Base-by-base conservation (phyloP, 2,113 vertebrate species). In the Hoplias malabaricus region DNA sequence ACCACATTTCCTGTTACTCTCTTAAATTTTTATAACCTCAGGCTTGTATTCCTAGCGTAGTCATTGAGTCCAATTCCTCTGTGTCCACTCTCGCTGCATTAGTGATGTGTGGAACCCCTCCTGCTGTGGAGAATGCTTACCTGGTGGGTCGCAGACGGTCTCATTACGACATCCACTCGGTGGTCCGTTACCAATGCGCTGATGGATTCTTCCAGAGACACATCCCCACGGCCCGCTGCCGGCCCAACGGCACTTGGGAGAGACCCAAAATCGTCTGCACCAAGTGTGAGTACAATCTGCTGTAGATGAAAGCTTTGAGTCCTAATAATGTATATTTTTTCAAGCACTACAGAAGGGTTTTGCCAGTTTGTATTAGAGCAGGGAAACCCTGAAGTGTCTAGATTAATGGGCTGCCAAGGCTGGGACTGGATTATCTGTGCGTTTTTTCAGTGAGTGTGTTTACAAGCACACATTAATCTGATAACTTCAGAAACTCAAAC, bases 91-190 rank as follows among this genome's bases (percentile, higher is more conserved):
- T 8, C 23, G 3, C n/a, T 53, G 3, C 21, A 42, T 19, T 84
- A 98, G 97, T 97, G 88, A 91, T 98, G 23, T 99, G 97, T 0
- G 94, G 94, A 0, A 90, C 95, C 1, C 96, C 97, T 0, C 96
- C 97, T 0, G 85, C 90, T 0, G 94, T 98, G 74, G 92, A 93
- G 1, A 95, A 98, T 0, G 93, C 96, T 46, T 92, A 92, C 21
- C 74, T 91, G 7, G 85, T 98, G 8, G 96, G 97, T 1, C 93
- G 93, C 53, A 92, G 85, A 83, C 94, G 88, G 73, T 93, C 94
- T 10, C 94, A 94, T 70, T 98, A 98, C 78, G 95, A 94, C 54
- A 93, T 98, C 83, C 96, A 98, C 16, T 89, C 96, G 0, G 93
- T 94, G 2, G 93, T 96, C 4, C 95, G 96, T 25, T 99, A 97